Base-by-base conservation (phyloP, 2,113 vertebrate species). In the Salvelinus namaycush region DNA sequence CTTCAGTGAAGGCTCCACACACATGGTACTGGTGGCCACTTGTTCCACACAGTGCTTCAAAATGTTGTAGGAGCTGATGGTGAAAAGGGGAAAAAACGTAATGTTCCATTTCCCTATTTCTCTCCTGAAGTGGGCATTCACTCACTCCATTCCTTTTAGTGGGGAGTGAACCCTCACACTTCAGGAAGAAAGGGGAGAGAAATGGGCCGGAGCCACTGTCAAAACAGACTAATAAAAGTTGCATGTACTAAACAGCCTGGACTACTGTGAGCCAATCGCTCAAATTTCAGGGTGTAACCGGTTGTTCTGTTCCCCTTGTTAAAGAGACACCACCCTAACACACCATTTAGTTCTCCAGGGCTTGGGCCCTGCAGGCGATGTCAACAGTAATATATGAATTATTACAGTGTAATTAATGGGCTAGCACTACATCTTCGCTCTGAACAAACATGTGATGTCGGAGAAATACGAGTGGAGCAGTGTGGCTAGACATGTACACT, bases 61-160 rank as follows among this genome's bases (percentile, higher is more conserved):
- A 1, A 48, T 0, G 51, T 79, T n/a, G 82, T 94, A 94, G 75
- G 68, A 0, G 0, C 93, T 93, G 83, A 65, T 60, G 73, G 70
- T 26, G 49, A 83, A n/a, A 81, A 72, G 57, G 18, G 29, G 29
- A 31, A 26, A 39, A 24, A 11, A 24, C 1, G 0, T 54, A 34
- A 18, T 14, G 51, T 54, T 16, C 51, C 51, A 18, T 18, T 54
- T 54, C 39, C 2, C 9, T 44, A 44, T 18, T 18, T 44, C 39
- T 44, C 39, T 44, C 39, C 34, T 44, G 39, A 44, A 44, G 8
- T 44, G 39, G 8, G 39, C 39, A 44, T 44, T 44, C 39, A 44
- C 39, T 44, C 39, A 44, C 39, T 44, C 39, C 39, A 44, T 44
- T 44, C 8, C 39, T 44, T 34, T 8, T 34, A 34, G 6, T 34